Evolutionary conservation across 1,140 invertebrate species (phyloP).

Genomic region (Megathymus violae): DNA sequence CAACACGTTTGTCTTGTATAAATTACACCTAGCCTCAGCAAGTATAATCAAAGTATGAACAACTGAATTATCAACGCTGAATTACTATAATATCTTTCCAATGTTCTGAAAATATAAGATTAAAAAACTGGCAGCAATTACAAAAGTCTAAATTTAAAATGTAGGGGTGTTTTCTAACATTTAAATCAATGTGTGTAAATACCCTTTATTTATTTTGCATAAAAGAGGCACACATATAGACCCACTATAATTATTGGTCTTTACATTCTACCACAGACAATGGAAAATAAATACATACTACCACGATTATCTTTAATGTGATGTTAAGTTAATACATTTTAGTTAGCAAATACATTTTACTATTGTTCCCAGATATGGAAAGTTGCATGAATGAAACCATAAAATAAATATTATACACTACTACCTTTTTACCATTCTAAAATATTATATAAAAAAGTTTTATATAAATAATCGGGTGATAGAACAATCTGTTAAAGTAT

Average conservation of each 20-base stretch:
- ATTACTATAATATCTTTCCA: no score
- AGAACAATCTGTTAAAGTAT: no score
- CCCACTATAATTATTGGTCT: constrained; percentile 34
- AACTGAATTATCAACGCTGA: no score
- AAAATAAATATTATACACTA: neutral
- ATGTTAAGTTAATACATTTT: constrained; percentile 28
- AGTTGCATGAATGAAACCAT: neutral
- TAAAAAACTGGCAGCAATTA: neutral
- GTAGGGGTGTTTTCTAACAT: no score
- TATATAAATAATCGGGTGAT: no score
- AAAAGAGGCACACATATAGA: constrained; percentile 28
- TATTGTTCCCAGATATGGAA: constrained; percentile 26
- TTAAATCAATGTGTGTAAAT: no score
- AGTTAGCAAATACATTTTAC: constrained; percentile 34
- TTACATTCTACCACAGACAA: constrained; percentile 37
- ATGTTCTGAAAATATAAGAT: no score
- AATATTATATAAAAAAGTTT: neutral
- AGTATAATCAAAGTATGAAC: no score
- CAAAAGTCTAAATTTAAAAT: no score
- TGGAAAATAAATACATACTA: constrained; percentile 41
- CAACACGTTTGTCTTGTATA: no score
- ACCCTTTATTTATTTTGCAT: constrained; percentile 15
- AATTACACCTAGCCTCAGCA: no score
- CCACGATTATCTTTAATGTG: constrained; percentile 30
- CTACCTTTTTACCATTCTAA: neutral